Base-by-base conservation (phyloP, 2,797 vertebrate genomes). In the Brotogeris chrysoptera region DNA sequence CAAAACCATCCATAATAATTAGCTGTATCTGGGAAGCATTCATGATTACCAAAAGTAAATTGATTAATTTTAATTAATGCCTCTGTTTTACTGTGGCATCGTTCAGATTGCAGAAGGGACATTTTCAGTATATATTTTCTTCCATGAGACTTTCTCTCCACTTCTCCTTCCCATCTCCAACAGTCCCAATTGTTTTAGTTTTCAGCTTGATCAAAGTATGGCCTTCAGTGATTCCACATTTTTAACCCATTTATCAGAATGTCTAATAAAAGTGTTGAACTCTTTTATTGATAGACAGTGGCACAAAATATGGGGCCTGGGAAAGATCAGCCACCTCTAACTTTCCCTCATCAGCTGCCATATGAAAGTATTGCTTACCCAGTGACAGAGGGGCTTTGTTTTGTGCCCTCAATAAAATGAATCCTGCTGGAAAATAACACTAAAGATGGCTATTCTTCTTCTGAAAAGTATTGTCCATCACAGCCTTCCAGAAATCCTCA, bases 241-340 rank as follows among this genome's bases (percentile, higher is more conserved):
- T 39, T 71, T 87, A 81, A 74, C 65, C 83, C 70, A 84, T 95
- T 97, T 85, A 87, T 97, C 93, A 96, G 90, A 96, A 89, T 83
- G 73, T 80, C 90, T 96, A 96, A 97, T 97, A 96, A 96, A 97
- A 89, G 39, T 55, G 61, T 47, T 96, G 83, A 83, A 86, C 86
- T 81, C 83, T 92, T 90, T 96, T 95, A 97, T 86, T 95, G 96
- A 89, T 91, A 95, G 93, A 79, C 47, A 88, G 44, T 65, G 52
- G 36, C 79, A 91, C 36, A 90, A 95, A 95, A 94, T 66, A 66
- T 39, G 34, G 71, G 66, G 18, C 24, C 80, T 85, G 69, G 5
- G 77, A 89, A 86, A 95, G 80, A 94, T 92, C 92, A 95, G 82
- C 81, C 92, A 80, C 77, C 76, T 93, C 83, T 92, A 90, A 83